These are phyloP conservation scores for Pachymerium ferrugineum DNA, from an alignment of 2,888 invertebrate genomes.

Conservation along the genomic window DNA sequence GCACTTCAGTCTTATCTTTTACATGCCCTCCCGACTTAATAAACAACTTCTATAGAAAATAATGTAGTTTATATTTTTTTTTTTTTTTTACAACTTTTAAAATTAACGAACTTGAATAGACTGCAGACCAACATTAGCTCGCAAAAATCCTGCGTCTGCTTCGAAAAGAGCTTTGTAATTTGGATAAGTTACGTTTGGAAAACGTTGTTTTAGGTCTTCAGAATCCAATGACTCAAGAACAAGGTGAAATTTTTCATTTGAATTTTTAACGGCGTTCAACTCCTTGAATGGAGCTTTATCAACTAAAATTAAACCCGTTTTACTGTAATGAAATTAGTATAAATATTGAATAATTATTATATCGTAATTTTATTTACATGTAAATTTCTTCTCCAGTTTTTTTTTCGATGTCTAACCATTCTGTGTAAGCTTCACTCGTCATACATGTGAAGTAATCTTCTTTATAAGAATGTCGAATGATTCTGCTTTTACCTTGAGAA, in stretches of 20 bases:
- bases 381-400: conserved; percentile 42
- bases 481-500: conserved; percentile 47
- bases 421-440: conserved; percentile 45
- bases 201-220: background rate
- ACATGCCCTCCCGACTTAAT: background rate
- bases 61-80: background rate
- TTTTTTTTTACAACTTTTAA: background rate
- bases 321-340: background rate
- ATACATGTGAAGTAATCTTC: conserved; percentile 43
- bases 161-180: background rate
- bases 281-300: background rate
- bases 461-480: conserved; percentile 46
- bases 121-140: background rate
- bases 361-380: too few species aligned
- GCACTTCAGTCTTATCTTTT: background rate
- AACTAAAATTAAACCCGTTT: background rate
- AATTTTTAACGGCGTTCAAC: background rate
- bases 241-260: background rate
- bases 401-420: conserved; percentile 45
- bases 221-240: background rate
- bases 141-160: background rate
- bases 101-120: background rate
- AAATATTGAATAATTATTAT: too few species aligned
- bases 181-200: background rate
- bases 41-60: background rate